Conservation (phyloP, 2,797 vertebrate genomes). For the Gambusia yucatana region DNA sequence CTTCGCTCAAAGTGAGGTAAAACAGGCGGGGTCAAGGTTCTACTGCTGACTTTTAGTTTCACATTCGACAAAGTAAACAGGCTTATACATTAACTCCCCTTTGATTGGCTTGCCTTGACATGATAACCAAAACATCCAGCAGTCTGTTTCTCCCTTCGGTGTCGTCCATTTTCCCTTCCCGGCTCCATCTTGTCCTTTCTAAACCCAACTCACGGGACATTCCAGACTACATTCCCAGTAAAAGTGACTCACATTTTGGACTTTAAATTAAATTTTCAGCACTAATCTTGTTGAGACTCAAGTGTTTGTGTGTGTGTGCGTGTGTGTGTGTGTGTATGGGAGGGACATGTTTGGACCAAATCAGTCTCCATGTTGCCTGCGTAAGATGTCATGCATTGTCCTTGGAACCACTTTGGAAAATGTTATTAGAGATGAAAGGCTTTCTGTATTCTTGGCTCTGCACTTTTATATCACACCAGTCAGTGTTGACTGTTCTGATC, state of each 20-base stretch:
- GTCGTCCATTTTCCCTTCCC: slow-evolving; percentile 11
- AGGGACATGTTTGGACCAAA: slow-evolving; percentile 38
- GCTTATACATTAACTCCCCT: slow-evolving; percentile 44
- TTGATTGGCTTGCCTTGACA: neutral
- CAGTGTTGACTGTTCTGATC: slow-evolving; percentile 44
- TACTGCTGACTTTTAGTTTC: slow-evolving; percentile 35
- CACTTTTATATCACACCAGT: slow-evolving; percentile 39
- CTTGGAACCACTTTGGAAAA: slow-evolving; percentile 41
- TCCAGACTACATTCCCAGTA: slow-evolving; percentile 57
- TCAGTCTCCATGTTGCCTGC: slow-evolving; percentile 26
- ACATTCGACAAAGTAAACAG: slow-evolving; percentile 1
- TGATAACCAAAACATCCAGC: slow-evolving; percentile 8
- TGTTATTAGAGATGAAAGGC: slow-evolving; percentile 48
- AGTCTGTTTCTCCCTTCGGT: neutral
- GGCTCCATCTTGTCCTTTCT: slow-evolving; percentile 47
- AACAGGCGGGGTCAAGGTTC: slow-evolving; percentile 10
- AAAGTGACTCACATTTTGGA: slow-evolving; percentile 64
- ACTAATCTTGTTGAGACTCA: slow-evolving; percentile 70
- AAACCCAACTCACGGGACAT: slow-evolving; percentile 62
- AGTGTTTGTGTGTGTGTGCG: slow-evolving; percentile 2
- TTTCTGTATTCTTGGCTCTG: slow-evolving; percentile 25
- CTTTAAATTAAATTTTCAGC: slow-evolving; percentile 75
- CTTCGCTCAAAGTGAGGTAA: slow-evolving; percentile 36
- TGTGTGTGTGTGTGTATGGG: neutral
- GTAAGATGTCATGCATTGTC: slow-evolving; percentile 24